Conservation (phyloP, 2,797 vertebrate species). For the Eulemur coronatus region DNA sequence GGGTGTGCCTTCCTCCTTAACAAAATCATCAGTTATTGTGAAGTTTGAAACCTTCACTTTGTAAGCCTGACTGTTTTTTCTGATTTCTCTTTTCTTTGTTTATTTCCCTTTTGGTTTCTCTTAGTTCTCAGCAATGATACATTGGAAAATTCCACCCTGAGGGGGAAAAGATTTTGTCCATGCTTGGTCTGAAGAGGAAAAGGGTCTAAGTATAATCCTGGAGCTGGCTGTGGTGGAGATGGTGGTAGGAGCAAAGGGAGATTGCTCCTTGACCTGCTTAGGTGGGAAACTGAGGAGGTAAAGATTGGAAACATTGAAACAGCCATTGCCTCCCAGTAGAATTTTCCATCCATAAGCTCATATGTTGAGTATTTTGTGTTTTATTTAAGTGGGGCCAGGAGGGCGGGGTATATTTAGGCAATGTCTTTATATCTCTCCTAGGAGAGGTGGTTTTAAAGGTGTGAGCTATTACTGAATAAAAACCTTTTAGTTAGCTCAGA, state of each 20-base stretch:
- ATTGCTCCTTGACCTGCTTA: background rate
- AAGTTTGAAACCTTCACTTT: background rate
- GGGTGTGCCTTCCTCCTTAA: background rate
- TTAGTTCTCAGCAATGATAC: conserved; percentile 1
- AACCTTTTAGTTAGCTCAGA: background rate
- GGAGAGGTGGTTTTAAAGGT: background rate
- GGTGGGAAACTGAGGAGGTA: background rate
- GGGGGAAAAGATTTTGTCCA: background rate
- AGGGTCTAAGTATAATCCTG: background rate
- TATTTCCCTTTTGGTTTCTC: background rate
- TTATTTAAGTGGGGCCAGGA: background rate
- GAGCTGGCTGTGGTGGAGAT: background rate
- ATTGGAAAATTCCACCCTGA: background rate
- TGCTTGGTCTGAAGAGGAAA: background rate
- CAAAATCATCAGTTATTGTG: background rate
- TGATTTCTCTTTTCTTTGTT: background rate
- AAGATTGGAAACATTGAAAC: background rate
- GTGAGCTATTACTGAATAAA: background rate
- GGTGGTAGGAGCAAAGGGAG: background rate
- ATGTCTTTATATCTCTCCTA: background rate
- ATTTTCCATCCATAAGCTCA: background rate
- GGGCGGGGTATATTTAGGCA: background rate
- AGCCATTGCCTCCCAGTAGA: background rate
- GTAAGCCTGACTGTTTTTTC: background rate
- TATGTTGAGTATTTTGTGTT: conserved; percentile 11